Percentiles rank a stretch among this genome's conserved stretches.
These are phyloP conservation scores for Atherinosoma microstoma DNA, from an alignment of 2,797 vertebrate species.

Conservation along the genomic window DNA sequence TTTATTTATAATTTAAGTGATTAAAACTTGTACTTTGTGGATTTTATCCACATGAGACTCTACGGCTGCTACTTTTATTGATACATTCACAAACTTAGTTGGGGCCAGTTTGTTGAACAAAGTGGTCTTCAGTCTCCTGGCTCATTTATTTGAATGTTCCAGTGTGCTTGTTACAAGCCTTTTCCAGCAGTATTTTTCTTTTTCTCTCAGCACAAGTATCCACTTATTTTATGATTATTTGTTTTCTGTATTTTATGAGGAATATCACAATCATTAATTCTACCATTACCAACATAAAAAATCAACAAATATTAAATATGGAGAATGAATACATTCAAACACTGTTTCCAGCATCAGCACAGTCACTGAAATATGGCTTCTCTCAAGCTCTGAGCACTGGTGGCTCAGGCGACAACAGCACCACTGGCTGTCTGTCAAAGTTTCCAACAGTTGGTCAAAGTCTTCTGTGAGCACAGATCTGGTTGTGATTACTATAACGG, in stretches of 20 bases:
- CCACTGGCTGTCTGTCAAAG: constrained; percentile 76
- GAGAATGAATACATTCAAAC: constrained; percentile 39
- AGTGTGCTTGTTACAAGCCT: constrained; percentile 34
- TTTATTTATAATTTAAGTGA: constrained; percentile 2
- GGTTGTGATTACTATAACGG: constrained; percentile 85
- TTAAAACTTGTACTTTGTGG: constrained; percentile 15
- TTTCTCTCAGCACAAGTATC: constrained; percentile 30
- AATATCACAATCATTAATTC: constrained; percentile 40
- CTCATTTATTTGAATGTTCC: constrained; percentile 38
- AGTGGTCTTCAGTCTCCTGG: constrained; percentile 18
- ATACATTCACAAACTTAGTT: constrained; percentile 28
- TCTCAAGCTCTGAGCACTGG: constrained; percentile 38
- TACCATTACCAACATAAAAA: constrained; percentile 25
- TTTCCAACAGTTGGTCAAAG: constrained; percentile 71
- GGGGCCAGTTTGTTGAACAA: constrained; percentile 10
- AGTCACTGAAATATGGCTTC: constrained; percentile 46
- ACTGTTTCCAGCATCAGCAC: constrained; percentile 44
- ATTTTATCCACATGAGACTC: constrained; percentile 21
- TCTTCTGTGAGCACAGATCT: constrained; percentile 74
- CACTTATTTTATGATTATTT: constrained; percentile 46
- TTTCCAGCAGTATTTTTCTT: constrained; percentile 34
- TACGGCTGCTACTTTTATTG: constrained; percentile 11
- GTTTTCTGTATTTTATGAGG: constrained; percentile 36
- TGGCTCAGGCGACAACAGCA: constrained; percentile 71
- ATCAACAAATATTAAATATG: constrained; percentile 40